Base-by-base conservation (phyloP, 2,797 vertebrate genomes). In the Pachyuromys duprasi region DNA sequence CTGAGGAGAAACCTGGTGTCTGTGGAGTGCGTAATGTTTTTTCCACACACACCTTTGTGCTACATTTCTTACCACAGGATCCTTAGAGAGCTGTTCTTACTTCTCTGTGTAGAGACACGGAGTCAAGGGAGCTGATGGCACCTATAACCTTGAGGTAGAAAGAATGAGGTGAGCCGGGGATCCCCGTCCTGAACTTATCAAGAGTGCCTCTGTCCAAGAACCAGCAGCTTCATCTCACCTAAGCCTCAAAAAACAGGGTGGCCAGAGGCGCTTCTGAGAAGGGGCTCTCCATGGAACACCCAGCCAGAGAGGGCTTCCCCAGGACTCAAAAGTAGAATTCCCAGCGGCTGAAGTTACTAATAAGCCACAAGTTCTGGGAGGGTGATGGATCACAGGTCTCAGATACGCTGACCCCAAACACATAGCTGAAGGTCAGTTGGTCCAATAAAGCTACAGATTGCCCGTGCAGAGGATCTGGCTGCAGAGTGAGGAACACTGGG, bases 401-500 rank as follows among this genome's bases (percentile, higher is more conserved):
- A 39, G 20, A 26, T 28, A 31, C 24, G 24, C 60, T 45, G 31
- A 36, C 9, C 82, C 39, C 45, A 53, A 11, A 57, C 2, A 14
- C 36, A 2, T 7, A 36, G 3, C n/a, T 14, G 4, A 42, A 89
- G 20, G 63, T 22, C 63, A 36, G 2, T 15, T 36, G 26, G 5
- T 24, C 88, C 18, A 17, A 12, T 0, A 7, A 45, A n/a, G 7
- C 28, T 33, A 0, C 1, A 17, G 7, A 3, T 15, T 15, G 24
- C 63, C n/a, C 18, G 13, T 15, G 42, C 28, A 72, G 78, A 76
- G 75, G 15, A 8, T 91, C 93, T 79, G 45, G 87, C 92, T 96
- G 97, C 96, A 86, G 95, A 97, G 95, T 79, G 95, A 97, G 92
- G 90, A 97, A 97, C 96, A 97, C 96, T 95, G 97, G 97, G 95